These are phyloP conservation scores for Stenopsyche tienmushanensis DNA, from an alignment of 1,140 invertebrate species.

Conservation along the genomic window DNA sequence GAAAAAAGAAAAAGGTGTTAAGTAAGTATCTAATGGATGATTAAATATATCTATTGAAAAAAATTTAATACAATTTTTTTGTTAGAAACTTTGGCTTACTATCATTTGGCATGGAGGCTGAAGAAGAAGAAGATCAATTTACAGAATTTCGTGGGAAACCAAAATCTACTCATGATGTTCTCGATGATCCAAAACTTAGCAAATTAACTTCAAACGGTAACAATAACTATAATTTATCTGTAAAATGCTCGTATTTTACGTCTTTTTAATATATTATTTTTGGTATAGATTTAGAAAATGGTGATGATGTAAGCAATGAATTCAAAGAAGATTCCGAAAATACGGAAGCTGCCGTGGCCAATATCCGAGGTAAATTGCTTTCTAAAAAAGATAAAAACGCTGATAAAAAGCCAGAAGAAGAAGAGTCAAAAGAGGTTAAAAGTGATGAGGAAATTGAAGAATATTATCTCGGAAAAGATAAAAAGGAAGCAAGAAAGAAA, in stretches of 20 bases:
- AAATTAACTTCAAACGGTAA: constrained; percentile 62
- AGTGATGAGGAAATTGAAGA: constrained; percentile 48
- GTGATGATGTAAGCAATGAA: no score
- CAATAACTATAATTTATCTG: neutral
- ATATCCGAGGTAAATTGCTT: constrained; percentile 56
- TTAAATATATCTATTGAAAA: neutral
- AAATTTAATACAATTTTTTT: constrained; percentile 3
- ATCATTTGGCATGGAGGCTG: constrained; percentile 97
- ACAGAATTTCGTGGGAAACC: constrained; percentile 68
- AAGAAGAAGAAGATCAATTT: constrained; percentile 92
- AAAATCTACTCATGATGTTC: constrained; percentile 92
- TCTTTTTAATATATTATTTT: neutral
- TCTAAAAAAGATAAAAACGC: constrained; percentile 51
- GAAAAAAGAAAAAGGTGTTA: constrained; percentile 65
- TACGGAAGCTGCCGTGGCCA: constrained; percentile 50
- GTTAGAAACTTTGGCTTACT: constrained; percentile 90
- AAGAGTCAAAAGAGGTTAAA: constrained; percentile 46
- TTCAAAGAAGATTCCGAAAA: constrained; percentile 41
- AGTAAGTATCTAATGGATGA: constrained; percentile 51
- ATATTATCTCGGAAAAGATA: constrained; percentile 70
- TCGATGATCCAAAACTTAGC: constrained; percentile 88
- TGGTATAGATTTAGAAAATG: neutral
- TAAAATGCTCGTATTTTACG: neutral
- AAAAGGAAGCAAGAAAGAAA: constrained; percentile 63
- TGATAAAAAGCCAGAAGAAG: constrained; percentile 43